Evolutionary conservation across 2,113 vertebrate species (phyloP).

Genomic region (Tamias sibiricus): DNA sequence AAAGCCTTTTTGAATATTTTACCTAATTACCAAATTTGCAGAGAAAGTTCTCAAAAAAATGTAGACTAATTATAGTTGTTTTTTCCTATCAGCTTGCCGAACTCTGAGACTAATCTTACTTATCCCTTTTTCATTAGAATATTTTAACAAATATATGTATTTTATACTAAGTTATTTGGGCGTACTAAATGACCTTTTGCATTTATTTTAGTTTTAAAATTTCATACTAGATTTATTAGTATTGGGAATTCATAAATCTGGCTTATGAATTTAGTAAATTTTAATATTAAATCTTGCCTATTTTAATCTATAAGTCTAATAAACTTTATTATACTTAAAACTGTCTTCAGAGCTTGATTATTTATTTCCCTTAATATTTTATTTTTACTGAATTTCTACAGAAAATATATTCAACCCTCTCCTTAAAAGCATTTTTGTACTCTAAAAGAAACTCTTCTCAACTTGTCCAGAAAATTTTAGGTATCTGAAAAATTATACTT

Average conservation of each 20-base stretch:
- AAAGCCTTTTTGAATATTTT: not conserved
- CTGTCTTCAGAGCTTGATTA: not conserved
- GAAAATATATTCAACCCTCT: not conserved
- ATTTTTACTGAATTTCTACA: not conserved
- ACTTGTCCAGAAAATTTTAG: not conserved
- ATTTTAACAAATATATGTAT: not conserved
- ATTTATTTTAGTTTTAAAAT: constrained; percentile 14
- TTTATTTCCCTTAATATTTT: not conserved
- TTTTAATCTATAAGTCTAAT: not conserved
- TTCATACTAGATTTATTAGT: not conserved
- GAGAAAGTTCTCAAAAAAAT: not conserved
- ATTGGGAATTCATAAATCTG: not conserved
- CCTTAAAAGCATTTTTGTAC: not conserved
- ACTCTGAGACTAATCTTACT: not conserved
- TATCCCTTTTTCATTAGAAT: not conserved
- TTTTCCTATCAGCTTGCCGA: not conserved
- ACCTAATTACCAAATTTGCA: not conserved
- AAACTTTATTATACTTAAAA: not conserved
- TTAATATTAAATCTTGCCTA: not conserved
- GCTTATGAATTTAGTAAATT: not conserved
- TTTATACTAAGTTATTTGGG: not conserved
- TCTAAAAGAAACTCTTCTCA: not conserved
- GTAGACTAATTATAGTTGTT: not conserved
- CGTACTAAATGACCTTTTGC: not conserved
- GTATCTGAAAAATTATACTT: not conserved